phyloP scores from a whole-genome alignment of 2,797 vertebrate species.

The Ctenopoma multispine region DNA sequence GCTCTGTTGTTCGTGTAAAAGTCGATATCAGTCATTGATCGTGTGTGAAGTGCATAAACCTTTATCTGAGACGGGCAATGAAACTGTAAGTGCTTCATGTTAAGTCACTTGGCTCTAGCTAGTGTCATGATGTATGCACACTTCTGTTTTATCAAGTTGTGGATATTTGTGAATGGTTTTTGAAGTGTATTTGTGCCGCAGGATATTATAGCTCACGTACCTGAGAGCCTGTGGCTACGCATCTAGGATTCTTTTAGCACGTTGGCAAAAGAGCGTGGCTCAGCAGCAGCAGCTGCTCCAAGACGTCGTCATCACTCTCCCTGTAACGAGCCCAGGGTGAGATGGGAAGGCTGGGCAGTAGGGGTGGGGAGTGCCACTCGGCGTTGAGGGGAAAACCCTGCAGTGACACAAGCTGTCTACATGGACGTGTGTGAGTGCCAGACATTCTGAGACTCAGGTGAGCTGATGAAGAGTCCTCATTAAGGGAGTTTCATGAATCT shows the following conservation, averaged over 20 bases:
- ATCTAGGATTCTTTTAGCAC: constrained; percentile 34
- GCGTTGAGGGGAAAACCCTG: constrained; percentile 67
- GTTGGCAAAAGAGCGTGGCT: constrained; percentile 27
- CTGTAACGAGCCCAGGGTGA: constrained; percentile 74
- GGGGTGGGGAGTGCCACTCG: constrained; percentile 56
- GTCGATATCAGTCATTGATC: constrained; percentile 71
- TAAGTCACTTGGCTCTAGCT: constrained; percentile 11
- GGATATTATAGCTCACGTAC: constrained; percentile 12
- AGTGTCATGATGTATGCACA: constrained; percentile 7
- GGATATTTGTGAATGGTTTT: constrained; percentile 20
- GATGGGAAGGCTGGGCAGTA: constrained; percentile 55
- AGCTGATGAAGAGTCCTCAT: constrained; percentile 49
- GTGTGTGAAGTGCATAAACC: constrained; percentile 54
- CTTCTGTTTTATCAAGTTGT: constrained; percentile 1
- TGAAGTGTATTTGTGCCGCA: neutral
- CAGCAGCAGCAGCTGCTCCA: constrained; percentile 74
- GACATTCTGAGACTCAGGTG: constrained; percentile 60
- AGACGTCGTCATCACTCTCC: constrained; percentile 78
- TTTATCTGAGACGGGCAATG: constrained; percentile 52
- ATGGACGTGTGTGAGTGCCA: constrained; percentile 42
- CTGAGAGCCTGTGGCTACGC: constrained; percentile 18
- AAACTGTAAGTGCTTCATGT: constrained; percentile 33
- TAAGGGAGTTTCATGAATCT: constrained; percentile 48
- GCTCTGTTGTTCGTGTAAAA: constrained; percentile 31
- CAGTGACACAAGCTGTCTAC: constrained; percentile 78